Evolutionary conservation across 2,797 vertebrate genomes (phyloP), one percentile per base, ranked within the genome.

Genomic region (Silurus lanzhouensis): DNA sequence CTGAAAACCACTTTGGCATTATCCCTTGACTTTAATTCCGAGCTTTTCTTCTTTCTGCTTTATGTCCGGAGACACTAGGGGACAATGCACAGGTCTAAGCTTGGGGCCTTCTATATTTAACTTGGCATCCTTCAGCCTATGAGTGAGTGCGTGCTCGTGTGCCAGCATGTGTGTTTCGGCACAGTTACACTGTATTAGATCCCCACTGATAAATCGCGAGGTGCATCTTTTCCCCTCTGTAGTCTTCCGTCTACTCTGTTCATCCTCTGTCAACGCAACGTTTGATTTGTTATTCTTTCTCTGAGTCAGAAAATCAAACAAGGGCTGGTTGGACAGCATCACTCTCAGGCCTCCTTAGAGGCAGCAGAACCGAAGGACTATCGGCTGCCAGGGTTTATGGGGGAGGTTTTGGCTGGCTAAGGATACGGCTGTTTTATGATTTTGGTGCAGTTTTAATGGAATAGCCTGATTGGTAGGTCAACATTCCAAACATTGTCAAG

Each of bases 401-500:
- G 82, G 83, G 20, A 85, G 68, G 55, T 82, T 57, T 87, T 88
- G 81, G 68, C 79, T 15, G 5, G 67, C 52, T 60, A 19, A 19
- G 58, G 48, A 85, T 81, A 4, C 15, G n/a, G 82, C 27, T 76
- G 77, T 71, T 82, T 87, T 85, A 81, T 85, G 64, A 79, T 82
- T 85, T 90, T 90, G 67, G 88, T 89, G 88, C 71, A 88, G 89
- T 93, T 84, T 94, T 86, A 93, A 90, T 88, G 88, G 92, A 93
- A 88, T 89, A 81, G 89, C 88, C 61, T 84, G 64, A 90, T 87
- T 79, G 52, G 86, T 91, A 88, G 91, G 92, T 93, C 90, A 93
- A 91, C 93, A 93, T 95, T 93, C 92, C 91, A 87, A 78, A 91
- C 90, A 90, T 90, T 91, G 90, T 93, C 89, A 89, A 87, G 88